Conservation (phyloP, 53 echinoderm and acorn worm genomes). For the Crossaster papposus region DNA sequence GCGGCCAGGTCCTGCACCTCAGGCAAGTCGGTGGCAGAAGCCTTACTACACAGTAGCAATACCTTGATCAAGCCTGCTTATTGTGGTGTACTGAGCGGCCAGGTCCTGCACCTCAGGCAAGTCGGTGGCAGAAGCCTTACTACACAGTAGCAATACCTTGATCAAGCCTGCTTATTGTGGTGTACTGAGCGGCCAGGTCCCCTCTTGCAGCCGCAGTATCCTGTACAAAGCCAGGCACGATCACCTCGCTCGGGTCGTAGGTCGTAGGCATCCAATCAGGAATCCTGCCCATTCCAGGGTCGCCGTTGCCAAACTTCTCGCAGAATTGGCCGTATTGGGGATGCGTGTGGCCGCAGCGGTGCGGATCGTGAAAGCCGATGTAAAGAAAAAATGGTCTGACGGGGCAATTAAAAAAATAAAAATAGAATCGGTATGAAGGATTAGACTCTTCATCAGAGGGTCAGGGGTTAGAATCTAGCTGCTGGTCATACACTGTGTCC, state of each 20-base stretch:
- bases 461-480: no score
- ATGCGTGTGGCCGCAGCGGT: conserved; percentile 92
- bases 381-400: conserved; percentile 95
- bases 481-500: no score
- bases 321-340: conserved; percentile 96
- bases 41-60: no score
- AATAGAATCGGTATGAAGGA: no score
- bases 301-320: conserved; percentile 96
- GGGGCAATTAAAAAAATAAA: no score
- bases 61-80: no score
- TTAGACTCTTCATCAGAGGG: no score
- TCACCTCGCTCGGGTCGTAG: conserved; percentile 83
- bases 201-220: conserved; percentile 80
- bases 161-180: conserved; percentile 92
- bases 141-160: conserved; percentile 67
- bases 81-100: no score
- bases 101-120: no score
- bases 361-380: conserved; percentile 94
- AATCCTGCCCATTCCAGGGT: conserved; percentile 89
- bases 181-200: conserved; percentile 91
- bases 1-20: no score
- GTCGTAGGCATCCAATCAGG: conserved; percentile 85
- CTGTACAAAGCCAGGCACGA: conserved; percentile 88
- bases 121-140: no score
- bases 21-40: no score